These are phyloP conservation scores for Grallaria varia DNA, from an alignment of 2,113 vertebrate species.

Conservation along the genomic window DNA sequence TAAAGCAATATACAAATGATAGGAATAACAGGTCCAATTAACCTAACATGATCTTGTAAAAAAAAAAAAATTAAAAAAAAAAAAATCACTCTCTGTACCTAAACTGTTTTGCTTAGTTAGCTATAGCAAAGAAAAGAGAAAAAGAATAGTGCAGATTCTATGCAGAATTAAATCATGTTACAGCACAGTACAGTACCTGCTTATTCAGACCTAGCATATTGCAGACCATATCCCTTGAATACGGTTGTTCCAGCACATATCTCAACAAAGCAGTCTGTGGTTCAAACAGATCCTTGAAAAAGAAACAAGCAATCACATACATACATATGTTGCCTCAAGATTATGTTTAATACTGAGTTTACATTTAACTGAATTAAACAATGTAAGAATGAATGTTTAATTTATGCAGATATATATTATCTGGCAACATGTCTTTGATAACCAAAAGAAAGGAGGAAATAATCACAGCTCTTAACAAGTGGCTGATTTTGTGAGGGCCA, in stretches of 20 bases:
- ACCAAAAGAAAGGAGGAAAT: background rate
- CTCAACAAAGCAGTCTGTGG: conserved; percentile 95
- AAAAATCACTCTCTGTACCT: conserved; percentile 61
- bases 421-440: background rate
- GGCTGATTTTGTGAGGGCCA: background rate
- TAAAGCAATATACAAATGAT: conserved; percentile 75
- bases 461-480: background rate
- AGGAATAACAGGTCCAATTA: conserved; percentile 70
- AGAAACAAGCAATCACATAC: conserved; percentile 47
- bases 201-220: conserved; percentile 99
- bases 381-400: background rate
- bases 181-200: conserved; percentile 86
- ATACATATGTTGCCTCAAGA: conserved; percentile 55
- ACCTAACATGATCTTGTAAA: conserved; percentile 48
- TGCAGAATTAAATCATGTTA: conserved; percentile 60
- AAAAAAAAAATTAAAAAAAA: background rate
- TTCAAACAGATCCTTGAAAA: conserved; percentile 93
- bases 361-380: background rate
- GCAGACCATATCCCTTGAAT: conserved; percentile 99
- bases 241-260: conserved; percentile 97
- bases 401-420: background rate
- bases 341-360: background rate
- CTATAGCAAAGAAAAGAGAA: conserved; percentile 81
- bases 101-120: conserved; percentile 82
- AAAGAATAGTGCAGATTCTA: conserved; percentile 77